Percentiles rank a stretch among this genome's conserved stretches.
Evolutionary conservation across 2,888 invertebrate genomes (phyloP).

Genomic region (Xanthia icteritia): DNA sequence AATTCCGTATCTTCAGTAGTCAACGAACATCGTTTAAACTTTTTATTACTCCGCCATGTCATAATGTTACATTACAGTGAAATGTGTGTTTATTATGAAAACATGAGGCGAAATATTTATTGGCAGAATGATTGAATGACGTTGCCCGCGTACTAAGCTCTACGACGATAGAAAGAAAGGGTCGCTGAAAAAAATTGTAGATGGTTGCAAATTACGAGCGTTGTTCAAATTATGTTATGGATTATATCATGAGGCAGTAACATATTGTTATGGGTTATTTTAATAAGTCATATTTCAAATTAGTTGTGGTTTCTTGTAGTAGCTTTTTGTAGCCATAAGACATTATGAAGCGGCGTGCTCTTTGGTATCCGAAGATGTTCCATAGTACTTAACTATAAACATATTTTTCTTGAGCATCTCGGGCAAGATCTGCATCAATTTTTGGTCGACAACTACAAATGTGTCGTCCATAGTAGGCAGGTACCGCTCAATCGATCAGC

Average conservation of each 20-base stretch:
- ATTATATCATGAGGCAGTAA: constrained; percentile 43
- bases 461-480: constrained; percentile 20
- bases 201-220: constrained; percentile 55
- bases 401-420: constrained; percentile 8
- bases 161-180: constrained; percentile 41
- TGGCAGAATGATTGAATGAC: constrained; percentile 79
- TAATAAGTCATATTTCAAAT: constrained; percentile 51
- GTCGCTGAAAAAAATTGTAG: constrained; percentile 41
- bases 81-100: constrained; percentile 80
- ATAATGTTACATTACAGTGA: constrained; percentile 78
- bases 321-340: constrained; percentile 36
- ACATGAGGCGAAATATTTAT: constrained; percentile 86
- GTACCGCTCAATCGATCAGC: constrained; percentile 40
- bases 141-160: constrained; percentile 61
- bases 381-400: background rate
- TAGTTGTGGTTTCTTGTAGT: constrained; percentile 14
- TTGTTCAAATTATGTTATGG: constrained; percentile 50
- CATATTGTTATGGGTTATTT: constrained; percentile 44
- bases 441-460: constrained; percentile 25
- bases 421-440: constrained; percentile 19
- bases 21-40: constrained; percentile 77
- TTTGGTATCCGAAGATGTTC: constrained; percentile 13
- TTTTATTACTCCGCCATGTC: constrained; percentile 77
- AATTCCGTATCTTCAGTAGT: constrained; percentile 62
- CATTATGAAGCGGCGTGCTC: constrained; percentile 17